Evolutionary conservation across 2,888 invertebrate genomes (phyloP).

Genomic region (Mactromeris polynyma): DNA sequence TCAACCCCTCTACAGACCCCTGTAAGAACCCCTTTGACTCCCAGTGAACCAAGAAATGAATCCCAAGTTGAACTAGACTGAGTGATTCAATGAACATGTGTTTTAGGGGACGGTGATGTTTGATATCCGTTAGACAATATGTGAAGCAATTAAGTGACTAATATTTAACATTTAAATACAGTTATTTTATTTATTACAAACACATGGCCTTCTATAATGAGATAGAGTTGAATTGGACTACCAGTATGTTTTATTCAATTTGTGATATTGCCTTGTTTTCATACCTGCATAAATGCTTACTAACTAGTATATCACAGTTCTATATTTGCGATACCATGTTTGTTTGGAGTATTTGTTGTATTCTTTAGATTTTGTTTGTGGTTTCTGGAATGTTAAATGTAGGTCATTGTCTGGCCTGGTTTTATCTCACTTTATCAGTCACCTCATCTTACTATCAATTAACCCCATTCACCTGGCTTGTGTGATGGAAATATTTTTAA

Average conservation of each 20-base stretch:
- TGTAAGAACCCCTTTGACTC: conserved; percentile 51
- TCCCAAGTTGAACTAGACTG: conserved; percentile 73
- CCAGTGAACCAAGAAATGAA: conserved; percentile 57
- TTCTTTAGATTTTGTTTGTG: not conserved
- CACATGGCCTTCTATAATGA: not conserved
- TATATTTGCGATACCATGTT: not conserved
- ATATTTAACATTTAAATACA: not conserved
- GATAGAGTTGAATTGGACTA: not conserved
- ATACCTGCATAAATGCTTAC: not conserved
- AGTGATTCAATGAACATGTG: not conserved
- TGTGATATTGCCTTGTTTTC: not conserved
- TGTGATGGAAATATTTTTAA: too few species aligned
- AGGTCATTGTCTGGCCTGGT: not conserved
- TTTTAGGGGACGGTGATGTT: not conserved
- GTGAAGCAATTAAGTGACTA: not conserved
- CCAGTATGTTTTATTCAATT: not conserved
- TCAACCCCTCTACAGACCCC: conserved; percentile 50
- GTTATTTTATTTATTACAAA: not conserved
- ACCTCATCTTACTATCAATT: too few species aligned
- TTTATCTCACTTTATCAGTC: not conserved
- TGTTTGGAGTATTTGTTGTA: not conserved
- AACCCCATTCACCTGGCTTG: too few species aligned
- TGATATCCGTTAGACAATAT: not conserved
- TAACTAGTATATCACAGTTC: not conserved
- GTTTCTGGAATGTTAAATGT: not conserved